Percentiles rank a stretch among this genome's conserved stretches.
phyloP scores from a whole-genome alignment of 1,140 invertebrate species.

The Drosophila parabipectinata region DNA sequence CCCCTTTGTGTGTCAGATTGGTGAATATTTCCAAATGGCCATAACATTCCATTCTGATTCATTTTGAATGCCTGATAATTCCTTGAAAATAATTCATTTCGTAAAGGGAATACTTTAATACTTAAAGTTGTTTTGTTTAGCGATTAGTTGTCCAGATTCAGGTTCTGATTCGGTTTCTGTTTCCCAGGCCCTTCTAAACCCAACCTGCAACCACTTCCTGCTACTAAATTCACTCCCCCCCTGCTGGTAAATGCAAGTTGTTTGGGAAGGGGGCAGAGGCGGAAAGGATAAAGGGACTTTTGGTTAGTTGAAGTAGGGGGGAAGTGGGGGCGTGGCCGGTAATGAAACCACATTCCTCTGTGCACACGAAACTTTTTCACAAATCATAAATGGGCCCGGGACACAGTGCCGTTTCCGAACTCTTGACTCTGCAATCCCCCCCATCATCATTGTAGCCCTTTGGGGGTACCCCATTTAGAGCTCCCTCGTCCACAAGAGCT shows the following conservation, averaged over 20 bases:
- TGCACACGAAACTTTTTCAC: constrained; percentile 35
- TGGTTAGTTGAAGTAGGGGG: not conserved
- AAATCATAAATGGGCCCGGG: constrained; percentile 43
- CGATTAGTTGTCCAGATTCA: not conserved
- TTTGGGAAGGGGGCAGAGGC: not conserved
- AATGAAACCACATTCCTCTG: constrained; percentile 28
- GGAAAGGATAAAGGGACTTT: not conserved
- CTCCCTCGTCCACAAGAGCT: not conserved
- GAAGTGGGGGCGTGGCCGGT: constrained; percentile 4
- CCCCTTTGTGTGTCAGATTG: constrained; percentile 29
- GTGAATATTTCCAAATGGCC: not conserved
- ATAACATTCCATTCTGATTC: constrained; percentile 3
- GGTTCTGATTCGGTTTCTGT: not conserved
- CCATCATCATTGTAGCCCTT: not conserved
- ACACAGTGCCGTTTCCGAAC: constrained; percentile 1
- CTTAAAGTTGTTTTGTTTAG: not conserved
- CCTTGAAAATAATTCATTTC: not conserved
- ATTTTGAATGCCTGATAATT: not conserved
- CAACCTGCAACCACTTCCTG: constrained; percentile 12
- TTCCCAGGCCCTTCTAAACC: no score
- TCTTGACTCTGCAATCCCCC: not conserved
- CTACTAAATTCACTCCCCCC: constrained; percentile 13
- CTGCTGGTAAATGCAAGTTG: constrained; percentile 22
- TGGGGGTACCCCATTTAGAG: not conserved
- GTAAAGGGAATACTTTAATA: no score